These are phyloP conservation scores for Drosophila paulistorum DNA, from an alignment of 1,140 invertebrate genomes.

Conservation along the genomic window DNA sequence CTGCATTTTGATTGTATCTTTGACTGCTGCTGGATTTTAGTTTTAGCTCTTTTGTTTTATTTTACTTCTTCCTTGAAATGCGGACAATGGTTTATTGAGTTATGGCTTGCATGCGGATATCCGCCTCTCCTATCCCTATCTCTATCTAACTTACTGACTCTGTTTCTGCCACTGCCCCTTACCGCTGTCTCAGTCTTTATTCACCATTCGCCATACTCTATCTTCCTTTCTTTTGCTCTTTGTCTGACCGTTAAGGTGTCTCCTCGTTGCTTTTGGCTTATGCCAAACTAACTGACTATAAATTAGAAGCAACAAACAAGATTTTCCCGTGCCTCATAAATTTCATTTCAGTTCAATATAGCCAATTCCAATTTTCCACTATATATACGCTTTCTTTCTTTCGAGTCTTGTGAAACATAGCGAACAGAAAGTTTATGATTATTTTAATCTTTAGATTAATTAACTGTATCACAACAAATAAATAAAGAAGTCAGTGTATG, in stretches of 20 bases:
- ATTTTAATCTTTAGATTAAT: too few relatives aligned
- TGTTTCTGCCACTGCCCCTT: neutral
- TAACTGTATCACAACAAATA: too few relatives aligned
- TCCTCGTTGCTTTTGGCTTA: slow-evolving; percentile 18
- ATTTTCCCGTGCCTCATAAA: slow-evolving; percentile 71
- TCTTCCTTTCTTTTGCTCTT: slow-evolving; percentile 5
- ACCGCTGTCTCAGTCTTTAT: neutral
- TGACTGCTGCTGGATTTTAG: slow-evolving; percentile 65
- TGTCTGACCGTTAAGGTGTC: slow-evolving; percentile 61
- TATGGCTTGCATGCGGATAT: slow-evolving; percentile 80
- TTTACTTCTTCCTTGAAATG: slow-evolving; percentile 58
- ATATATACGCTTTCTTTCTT: too few relatives aligned
- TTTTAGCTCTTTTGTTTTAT: slow-evolving; percentile 71
- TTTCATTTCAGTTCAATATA: slow-evolving; percentile 42
- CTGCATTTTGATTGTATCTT: slow-evolving; percentile 81
- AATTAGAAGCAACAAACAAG: slow-evolving; percentile 61
- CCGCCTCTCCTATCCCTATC: slow-evolving; percentile 39
- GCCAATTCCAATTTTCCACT: slow-evolving; percentile 37
- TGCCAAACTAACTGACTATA: slow-evolving; percentile 49
- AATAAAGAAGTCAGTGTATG: too few relatives aligned
- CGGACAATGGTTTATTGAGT: slow-evolving; percentile 79
- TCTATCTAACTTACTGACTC: slow-evolving; percentile 14
- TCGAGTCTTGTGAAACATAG: too few relatives aligned
- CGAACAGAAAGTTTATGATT: too few relatives aligned
- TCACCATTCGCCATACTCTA: neutral